These are phyloP conservation scores for Corythaixoides concolor DNA, from an alignment of 2,113 vertebrate genomes.

Conservation along the genomic window DNA sequence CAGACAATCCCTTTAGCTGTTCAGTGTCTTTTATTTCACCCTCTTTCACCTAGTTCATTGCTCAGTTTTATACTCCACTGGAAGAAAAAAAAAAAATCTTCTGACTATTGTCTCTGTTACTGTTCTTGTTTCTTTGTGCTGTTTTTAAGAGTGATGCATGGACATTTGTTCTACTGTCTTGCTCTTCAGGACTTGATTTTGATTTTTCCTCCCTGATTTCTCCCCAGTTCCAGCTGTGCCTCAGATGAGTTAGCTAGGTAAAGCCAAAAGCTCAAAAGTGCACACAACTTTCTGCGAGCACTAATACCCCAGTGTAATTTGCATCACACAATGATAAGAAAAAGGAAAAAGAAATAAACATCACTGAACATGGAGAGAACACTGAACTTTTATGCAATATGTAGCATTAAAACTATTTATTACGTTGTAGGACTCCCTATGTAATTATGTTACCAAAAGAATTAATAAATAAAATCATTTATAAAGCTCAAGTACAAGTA, in stretches of 20 bases:
- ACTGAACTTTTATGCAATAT: background rate
- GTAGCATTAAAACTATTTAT: background rate
- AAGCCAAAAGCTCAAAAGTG: background rate
- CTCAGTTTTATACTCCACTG: background rate
- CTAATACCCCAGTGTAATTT: background rate
- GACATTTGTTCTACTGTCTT: background rate
- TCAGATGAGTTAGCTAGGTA: background rate
- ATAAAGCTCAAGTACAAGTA: background rate
- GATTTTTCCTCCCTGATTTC: no score
- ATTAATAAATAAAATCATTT: background rate
- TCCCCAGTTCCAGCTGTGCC: background rate
- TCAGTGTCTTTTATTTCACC: background rate
- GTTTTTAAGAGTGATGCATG: background rate
- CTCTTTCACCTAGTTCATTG: background rate
- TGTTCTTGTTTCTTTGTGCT: background rate
- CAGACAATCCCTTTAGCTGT: background rate
- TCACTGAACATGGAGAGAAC: background rate
- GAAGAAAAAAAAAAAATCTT: background rate
- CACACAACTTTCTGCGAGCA: background rate
- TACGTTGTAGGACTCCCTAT: background rate
- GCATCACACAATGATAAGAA: background rate
- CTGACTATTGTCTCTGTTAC: background rate
- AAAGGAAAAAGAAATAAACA: background rate
- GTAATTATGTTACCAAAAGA: background rate
- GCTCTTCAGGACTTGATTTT: background rate